phyloP scores from a whole-genome alignment of 2,113 vertebrate genomes.

The Calyptomena viridis region DNA sequence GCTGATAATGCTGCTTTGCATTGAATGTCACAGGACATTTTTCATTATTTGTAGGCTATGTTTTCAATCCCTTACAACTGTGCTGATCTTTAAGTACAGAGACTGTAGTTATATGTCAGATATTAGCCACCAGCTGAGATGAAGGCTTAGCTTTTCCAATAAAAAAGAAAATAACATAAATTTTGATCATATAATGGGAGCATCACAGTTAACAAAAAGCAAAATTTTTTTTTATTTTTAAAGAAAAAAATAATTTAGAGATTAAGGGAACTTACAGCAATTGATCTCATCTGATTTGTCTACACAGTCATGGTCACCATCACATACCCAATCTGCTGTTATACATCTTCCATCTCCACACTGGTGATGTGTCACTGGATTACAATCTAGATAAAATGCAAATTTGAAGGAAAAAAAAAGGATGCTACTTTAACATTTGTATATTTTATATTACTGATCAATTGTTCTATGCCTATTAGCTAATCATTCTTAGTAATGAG shows the following conservation, averaged over 20 bases:
- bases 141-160: background rate
- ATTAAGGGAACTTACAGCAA: conserved; percentile 85
- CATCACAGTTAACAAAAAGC: background rate
- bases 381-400: conserved; percentile 77
- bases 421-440: background rate
- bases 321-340: conserved; percentile 87
- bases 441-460: background rate
- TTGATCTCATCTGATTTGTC: conserved; percentile 95
- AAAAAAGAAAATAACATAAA: background rate
- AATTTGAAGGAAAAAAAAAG: background rate
- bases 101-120: background rate
- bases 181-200: background rate
- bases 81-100: background rate
- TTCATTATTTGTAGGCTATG: background rate
- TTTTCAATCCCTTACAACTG: background rate
- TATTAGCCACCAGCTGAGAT: background rate
- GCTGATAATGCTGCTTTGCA: background rate
- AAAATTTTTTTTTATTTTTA: background rate
- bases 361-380: conserved; percentile 75
- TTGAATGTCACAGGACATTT: background rate
- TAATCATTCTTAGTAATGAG: background rate
- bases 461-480: background rate
- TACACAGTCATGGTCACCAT: conserved; percentile 92
- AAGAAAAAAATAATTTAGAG: background rate
- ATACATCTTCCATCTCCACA: conserved; percentile 93